A percentile compares a stretch with the other conserved stretches of the same genome.
These are phyloP conservation scores for Mus minutoides DNA, from an alignment of 2,797 vertebrate species.

Conservation along the genomic window DNA sequence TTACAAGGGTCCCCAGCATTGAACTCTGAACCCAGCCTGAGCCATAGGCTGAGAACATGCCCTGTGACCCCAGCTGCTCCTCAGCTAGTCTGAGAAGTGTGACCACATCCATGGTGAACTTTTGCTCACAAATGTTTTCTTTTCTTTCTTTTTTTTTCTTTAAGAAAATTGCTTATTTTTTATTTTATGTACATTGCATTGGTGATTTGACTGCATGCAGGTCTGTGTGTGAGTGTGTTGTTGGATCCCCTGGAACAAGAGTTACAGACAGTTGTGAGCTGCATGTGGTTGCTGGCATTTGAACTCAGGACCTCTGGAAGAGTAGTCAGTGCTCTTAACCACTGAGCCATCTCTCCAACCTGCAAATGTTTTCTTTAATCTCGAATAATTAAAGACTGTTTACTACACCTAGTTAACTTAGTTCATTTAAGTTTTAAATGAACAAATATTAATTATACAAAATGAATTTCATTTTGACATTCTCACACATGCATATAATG, in stretches of 20 bases:
- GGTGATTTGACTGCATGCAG: not conserved
- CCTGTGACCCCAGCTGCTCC: not conserved
- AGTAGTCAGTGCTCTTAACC: not conserved
- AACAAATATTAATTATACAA: not conserved
- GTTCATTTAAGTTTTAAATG: not conserved
- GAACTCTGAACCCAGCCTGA: not conserved
- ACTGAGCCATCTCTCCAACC: not conserved
- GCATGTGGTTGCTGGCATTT: not conserved
- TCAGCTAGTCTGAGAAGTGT: not conserved
- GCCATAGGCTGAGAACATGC: not conserved
- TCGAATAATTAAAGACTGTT: not conserved
- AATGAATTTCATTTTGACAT: not conserved
- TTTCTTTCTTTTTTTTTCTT: too few species aligned
- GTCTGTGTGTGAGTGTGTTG: not conserved
- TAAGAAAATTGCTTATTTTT: not conserved
- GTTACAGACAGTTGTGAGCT: not conserved
- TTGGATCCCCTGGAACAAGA: not conserved
- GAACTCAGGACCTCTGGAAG: not conserved
- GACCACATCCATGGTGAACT: not conserved
- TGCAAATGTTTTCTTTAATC: not conserved
- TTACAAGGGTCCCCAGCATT: not conserved
- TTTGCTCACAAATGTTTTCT: constrained; percentile 17
- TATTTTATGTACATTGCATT: not conserved
- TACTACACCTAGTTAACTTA: not conserved
- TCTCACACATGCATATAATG: not conserved